A percentile compares a stretch with the other conserved stretches of the same genome.
Conservation (phyloP, 2,113 vertebrate species). For the Naja naja region DNA sequence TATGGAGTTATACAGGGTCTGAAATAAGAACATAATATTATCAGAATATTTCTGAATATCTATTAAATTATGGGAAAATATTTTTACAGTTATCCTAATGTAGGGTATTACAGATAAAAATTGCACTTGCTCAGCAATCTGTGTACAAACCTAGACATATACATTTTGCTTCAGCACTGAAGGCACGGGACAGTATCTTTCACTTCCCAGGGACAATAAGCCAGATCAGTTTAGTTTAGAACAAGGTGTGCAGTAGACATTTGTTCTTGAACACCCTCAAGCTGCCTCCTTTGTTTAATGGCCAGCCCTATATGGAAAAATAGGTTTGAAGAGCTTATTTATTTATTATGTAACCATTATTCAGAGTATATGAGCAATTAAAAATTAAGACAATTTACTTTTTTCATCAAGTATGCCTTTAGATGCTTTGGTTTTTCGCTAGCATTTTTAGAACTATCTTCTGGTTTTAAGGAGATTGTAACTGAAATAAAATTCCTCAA, state of each 20-base stretch:
- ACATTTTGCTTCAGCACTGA: background rate
- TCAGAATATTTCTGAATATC: background rate
- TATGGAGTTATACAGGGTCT: slow-evolving; percentile 96
- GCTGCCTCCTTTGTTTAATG: too few species aligned
- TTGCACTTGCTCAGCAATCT: background rate
- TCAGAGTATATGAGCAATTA: background rate
- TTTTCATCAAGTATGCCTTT: too few species aligned
- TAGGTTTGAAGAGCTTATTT: background rate
- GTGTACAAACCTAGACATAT: background rate
- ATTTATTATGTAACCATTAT: background rate
- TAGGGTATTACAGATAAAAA: background rate
- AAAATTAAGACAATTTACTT: background rate
- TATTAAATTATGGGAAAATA: background rate
- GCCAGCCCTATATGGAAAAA: background rate
- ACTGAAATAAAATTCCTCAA: background rate
- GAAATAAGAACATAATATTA: slow-evolving; percentile 56
- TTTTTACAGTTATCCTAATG: background rate
- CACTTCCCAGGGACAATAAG: background rate
- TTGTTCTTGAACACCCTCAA: background rate
- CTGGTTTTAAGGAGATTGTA: background rate
- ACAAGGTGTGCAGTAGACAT: background rate
- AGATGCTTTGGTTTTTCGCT: background rate
- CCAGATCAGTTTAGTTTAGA: background rate
- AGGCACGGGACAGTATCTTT: too few species aligned
- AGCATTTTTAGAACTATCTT: background rate